A percentile compares a stretch with the other conserved stretches of the same genome.
Evolutionary conservation across 2,113 vertebrate species (phyloP).

Genomic region (Engystomops pustulosus): DNA sequence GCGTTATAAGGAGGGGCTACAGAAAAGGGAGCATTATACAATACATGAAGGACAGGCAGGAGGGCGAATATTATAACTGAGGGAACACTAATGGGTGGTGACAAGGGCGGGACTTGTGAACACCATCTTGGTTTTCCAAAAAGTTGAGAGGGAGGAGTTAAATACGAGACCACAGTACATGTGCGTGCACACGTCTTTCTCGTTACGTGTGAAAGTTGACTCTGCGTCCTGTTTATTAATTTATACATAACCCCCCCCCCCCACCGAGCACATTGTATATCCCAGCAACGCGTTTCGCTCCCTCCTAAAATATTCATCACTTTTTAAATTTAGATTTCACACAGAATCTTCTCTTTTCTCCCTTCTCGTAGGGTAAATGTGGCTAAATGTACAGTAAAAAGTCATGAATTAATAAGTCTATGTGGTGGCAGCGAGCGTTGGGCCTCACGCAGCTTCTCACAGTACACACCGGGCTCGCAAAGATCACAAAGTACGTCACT

Average conservation of each 20-base stretch:
- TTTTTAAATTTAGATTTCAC: neutral
- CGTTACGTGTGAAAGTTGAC: neutral
- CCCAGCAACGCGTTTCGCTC: neutral
- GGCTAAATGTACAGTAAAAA: neutral
- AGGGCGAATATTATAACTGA: too few species aligned
- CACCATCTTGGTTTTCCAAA: too few species aligned
- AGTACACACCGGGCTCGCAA: slow-evolving; percentile 23
- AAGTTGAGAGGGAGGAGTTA: too few species aligned
- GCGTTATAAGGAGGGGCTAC: too few species aligned
- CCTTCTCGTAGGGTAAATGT: neutral
- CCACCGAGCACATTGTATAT: neutral
- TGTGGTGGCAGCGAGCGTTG: too few species aligned
- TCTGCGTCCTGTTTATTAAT: slow-evolving; percentile 26
- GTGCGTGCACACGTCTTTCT: neutral
- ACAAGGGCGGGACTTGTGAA: too few species aligned
- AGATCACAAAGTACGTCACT: slow-evolving; percentile 48
- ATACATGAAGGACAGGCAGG: too few species aligned
- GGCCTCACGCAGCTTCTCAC: slow-evolving; percentile 31
- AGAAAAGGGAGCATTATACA: too few species aligned
- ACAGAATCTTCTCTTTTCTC: neutral
- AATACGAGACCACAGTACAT: neutral
- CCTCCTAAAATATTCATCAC: neutral
- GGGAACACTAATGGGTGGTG: too few species aligned
- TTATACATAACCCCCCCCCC: slow-evolving; percentile 24
- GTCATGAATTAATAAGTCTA: neutral